Base-by-base conservation (phyloP, 2,113 vertebrate genomes). In the Gambusia holbrooki region DNA sequence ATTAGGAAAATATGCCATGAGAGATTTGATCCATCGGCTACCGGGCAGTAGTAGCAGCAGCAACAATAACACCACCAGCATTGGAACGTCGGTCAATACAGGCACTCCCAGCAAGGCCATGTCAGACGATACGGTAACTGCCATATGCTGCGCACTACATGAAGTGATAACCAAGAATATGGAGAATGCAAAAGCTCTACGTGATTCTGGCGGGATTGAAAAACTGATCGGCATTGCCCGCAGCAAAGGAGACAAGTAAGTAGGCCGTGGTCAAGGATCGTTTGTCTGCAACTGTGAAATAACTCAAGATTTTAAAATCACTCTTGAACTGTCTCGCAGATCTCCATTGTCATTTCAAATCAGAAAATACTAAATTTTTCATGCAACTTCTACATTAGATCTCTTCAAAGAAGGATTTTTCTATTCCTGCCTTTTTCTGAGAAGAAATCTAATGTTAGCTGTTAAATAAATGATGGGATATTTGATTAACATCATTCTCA, bases 131-230 rank as follows among this genome's bases (percentile, higher is more conserved):
- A 99, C 97, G 0, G 96, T 99, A 71, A 99, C 98, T 66, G 98
- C 98, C 25, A 96, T 99, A 91, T 99, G 98, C 94, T 99, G 98
- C 68, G 97, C 98, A 40, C 95, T 99, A 77, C 97, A 99, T 1
- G 98, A 99, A 93, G 98, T 99, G 90, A 99, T 99, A 92, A 99
- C 97, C 90, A 99, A 99, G 94, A 99, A 99, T 91, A 99, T 99
- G 97, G 98, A 99, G 94, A 99, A 99, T 4, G 96, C 98, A 94
- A 99, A 99, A 95, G 98, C 97, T 91, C 96, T 99, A 91, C 95
- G 98, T 30, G 98, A 99, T 37, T 96, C 98, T 0, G 97, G 98
- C 0, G 98, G 98, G 88, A 98, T 99, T 32, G 97, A 99, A 91
- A 99, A 99, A 92, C 93, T 99, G 88, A 97, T 99, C 61, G 96